Evolutionary conservation across 1,140 invertebrate genomes (phyloP), one percentile per base, ranked within the genome.

Genomic region (Lepidostoma basale): DNA sequence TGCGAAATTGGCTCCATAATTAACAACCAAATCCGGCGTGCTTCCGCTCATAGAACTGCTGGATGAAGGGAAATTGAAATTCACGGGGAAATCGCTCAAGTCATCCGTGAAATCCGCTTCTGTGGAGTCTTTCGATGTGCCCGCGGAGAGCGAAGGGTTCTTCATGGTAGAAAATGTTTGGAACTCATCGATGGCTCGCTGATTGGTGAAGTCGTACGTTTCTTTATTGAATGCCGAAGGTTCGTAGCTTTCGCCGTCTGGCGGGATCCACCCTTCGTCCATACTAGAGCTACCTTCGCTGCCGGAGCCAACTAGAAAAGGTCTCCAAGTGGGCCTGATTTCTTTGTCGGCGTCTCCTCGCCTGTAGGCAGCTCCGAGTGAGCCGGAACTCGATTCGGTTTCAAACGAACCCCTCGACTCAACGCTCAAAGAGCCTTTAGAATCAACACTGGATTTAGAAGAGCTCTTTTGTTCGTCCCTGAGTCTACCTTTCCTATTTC

Each of bases 221-320:
- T 83, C 82, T 77, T 81, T 83, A 65, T 77, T 79, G 8, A 79
- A 62, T 25, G 73, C 75, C 16, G 83, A 78, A 52, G 83, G 84
- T 74, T 88, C 87, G 72, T 86, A 87, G 16, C 83, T 83, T 66
- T 88, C 88, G 30, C 90, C 89, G 77, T 93, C 91, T 56, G 88
- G 88, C 18, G 90, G 89, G 65, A 90, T 86, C 84, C 90, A 89
- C 8, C 88, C 90, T 76, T 93, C 92, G 77, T 94, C 92, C 28
- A 92, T 86, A 77, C 91, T 93, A 1, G 91, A 92, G 56, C 87
- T 87, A 40, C 85, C 85, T 76, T 84, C 82, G 75, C 87, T 90
- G 12, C 89, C 89, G 0, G 90, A 92, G 72, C 90, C 91, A 5
- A 92, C 84, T n/a, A 91, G 88, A 75, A 93, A 93, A 0, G 90